phyloP scores from a whole-genome alignment of 2,113 vertebrate genomes.

The Mustela nigripes region DNA sequence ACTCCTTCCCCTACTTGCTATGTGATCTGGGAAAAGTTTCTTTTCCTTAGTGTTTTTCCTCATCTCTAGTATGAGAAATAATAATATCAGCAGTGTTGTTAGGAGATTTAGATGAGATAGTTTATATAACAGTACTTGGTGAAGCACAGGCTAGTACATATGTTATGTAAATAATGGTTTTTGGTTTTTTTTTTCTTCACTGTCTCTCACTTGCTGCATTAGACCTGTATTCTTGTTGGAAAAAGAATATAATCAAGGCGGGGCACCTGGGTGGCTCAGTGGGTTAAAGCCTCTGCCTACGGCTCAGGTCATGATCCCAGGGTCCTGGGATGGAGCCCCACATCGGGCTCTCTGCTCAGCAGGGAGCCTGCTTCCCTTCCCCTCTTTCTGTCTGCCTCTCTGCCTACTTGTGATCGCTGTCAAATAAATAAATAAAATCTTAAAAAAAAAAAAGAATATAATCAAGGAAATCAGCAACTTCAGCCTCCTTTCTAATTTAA shows the following conservation, averaged over 20 bases:
- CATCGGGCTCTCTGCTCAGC: too few relatives aligned
- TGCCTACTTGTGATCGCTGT: too few relatives aligned
- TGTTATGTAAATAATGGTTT: not conserved
- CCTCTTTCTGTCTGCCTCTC: too few relatives aligned
- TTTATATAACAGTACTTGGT: not conserved
- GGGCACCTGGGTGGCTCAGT: too few relatives aligned
- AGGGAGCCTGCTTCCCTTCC: too few relatives aligned
- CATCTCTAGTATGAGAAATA: not conserved
- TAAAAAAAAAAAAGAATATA: not conserved
- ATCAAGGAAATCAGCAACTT: not conserved
- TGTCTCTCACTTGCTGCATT: not conserved
- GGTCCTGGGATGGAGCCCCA: too few relatives aligned
- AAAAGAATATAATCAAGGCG: not conserved
- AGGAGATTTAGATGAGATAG: not conserved
- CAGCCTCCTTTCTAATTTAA: constrained; percentile 3
- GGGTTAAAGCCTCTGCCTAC: too few relatives aligned
- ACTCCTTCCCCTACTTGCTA: not conserved
- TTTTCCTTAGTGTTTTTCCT: not conserved
- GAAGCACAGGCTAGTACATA: not conserved
- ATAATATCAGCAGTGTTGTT: not conserved
- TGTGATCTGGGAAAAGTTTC: not conserved
- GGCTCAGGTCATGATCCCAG: too few relatives aligned
- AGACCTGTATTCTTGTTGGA: not conserved
- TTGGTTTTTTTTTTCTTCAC: not conserved
- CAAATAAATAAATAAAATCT: too few relatives aligned